Evolutionary conservation across 2,113 vertebrate genomes (phyloP), one percentile per base, ranked within the genome.

Genomic region (Sialia sialis): DNA sequence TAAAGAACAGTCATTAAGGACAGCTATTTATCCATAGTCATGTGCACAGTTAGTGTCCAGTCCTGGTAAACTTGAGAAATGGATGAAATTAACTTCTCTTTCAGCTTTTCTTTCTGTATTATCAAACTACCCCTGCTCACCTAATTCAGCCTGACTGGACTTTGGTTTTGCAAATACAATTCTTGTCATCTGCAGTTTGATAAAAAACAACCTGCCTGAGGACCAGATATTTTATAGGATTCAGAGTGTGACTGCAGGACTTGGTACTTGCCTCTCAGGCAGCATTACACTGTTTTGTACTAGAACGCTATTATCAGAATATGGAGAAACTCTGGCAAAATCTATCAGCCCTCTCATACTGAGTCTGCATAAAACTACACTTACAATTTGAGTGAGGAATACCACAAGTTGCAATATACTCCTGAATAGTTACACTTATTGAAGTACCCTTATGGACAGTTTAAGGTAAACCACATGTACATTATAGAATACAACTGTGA

Each of bases 351-450:
- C 13, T 20, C 25, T 26, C 34, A n/a, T 32, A 23, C 72, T 75
- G 3, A 0, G 27, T 63, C 63, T 68, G 34, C 38, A 72, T 21
- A 16, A 14, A 70, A 29, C 18, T 32, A 0, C 3, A 36, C 4
- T 16, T 64, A 30, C 4, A 11, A 10, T 43, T 78, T 83, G 51
- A 51, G 36, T 25, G 48, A 63, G 38, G 27, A 69, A 69, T 6
- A 69, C 8, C 1, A 0, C 52, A 66, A 41, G 21, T 11, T 72
- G 16, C 26, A 62, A 62, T 17, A 56, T 1, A 60, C 2, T 21
- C 27, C 30, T 38, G 23, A 36, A 58, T 6, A 69, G 36, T 23
- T 55, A 49, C 1, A 7, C 29, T 59, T 69, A 44, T 7, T 36
- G 18, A 73, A 73, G 17, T 18, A 63, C 5, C 4, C 41, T 29